Base-by-base conservation (phyloP, 1,140 invertebrate species). In the Aphaenogaster ashmeadi region DNA sequence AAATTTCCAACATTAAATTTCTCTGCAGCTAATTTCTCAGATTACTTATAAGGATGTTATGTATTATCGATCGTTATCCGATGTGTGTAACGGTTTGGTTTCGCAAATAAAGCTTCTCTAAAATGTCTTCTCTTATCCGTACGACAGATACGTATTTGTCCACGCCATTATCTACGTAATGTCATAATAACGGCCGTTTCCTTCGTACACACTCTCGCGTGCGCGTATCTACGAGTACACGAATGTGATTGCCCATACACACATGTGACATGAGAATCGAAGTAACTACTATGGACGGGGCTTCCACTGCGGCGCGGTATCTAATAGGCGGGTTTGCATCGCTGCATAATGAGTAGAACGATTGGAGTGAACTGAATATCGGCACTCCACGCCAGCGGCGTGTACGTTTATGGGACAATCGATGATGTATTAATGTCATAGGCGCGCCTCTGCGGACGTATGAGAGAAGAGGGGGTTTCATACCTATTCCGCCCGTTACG, bases 351-450 rank as follows among this genome's bases (percentile, higher is more conserved):
- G 88, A 91, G 81, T 91, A 41, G 88, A 91, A 91, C 88, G 88
- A 91, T 75, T 88, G 75, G 85, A 74, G 79, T 84, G 88, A 75
- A 83, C 78, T 66, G 89, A 89, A 91, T 91, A 91, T 89, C 87
- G 66, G 71, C 78, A 85, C 87, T 90, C 84, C 69, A 56, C 69
- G 62, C 87, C 56, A 56, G 41, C 81, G 75, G 79, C 44, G 44
- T 80, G 84, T 80, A 87, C 86, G 89, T 89, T 87, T 90, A 88
- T 86, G 75, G 88, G 90, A 92, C 90, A 92, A 88, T 89, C 91
- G 90, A 92, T 93, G 91, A 93, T 91, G 87, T 92, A 93, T 93
- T 90, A 92, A 92, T 91, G 91, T 92, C 87, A 92, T 89, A 83
- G 88, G 75, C 52, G 86, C 27, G 84, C 56, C 52, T 72, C 54